phyloP scores from a whole-genome alignment of 2,797 vertebrate species.

The Mormyrops attenuatus region DNA sequence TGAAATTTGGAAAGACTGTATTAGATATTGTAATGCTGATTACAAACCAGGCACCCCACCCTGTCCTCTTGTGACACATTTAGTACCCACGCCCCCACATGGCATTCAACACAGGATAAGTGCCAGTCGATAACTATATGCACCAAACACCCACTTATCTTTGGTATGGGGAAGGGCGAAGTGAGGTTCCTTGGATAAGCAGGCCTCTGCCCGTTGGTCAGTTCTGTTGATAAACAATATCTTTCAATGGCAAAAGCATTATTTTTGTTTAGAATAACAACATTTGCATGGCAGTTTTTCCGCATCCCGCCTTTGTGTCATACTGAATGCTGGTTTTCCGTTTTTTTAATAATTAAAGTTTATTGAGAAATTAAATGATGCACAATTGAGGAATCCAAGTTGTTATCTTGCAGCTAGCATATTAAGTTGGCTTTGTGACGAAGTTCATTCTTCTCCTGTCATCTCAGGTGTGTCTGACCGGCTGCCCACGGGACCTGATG shows the following conservation, averaged over 20 bases:
- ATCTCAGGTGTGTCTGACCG: constrained; percentile 79
- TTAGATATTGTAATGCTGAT: background rate
- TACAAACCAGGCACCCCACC: background rate
- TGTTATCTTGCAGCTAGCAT: background rate
- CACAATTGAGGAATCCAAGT: background rate
- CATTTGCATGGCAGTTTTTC: background rate
- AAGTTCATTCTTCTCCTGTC: background rate
- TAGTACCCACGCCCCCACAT: background rate
- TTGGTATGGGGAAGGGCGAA: constrained; percentile 35
- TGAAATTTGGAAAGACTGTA: background rate
- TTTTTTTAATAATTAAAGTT: background rate
- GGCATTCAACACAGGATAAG: background rate
- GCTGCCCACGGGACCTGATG: constrained; percentile 78
- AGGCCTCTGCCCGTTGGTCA: constrained; percentile 34
- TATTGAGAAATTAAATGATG: background rate
- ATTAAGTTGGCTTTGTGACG: background rate
- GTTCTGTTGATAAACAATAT: constrained; percentile 25
- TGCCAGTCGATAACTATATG: background rate
- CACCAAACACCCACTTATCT: constrained; percentile 41
- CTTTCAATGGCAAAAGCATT: background rate
- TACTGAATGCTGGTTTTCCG: background rate
- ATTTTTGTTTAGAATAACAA: background rate
- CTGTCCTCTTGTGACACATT: background rate
- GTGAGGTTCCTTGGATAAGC: constrained; percentile 46
- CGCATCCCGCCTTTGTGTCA: background rate